phyloP scores from a whole-genome alignment of 1,140 invertebrate species.

The Teleopsis dalmanni region DNA sequence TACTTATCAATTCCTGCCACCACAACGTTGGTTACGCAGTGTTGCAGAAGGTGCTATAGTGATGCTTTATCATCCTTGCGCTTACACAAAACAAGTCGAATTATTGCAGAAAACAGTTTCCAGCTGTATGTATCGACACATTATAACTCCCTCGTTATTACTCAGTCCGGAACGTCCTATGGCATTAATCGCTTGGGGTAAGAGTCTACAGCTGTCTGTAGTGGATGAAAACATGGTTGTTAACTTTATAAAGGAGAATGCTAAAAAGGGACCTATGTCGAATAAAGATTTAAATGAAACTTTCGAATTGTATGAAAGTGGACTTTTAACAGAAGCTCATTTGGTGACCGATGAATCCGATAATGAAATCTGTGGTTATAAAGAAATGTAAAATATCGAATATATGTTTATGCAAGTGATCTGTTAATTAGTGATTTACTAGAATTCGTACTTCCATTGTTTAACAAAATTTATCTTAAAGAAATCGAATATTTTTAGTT shows the following conservation, averaged over 20 bases:
- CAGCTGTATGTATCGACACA: constrained; percentile 66
- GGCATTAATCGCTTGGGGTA: constrained; percentile 71
- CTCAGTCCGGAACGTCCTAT: constrained; percentile 60
- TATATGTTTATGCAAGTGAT: no score
- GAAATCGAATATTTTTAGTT: no score
- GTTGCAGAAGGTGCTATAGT: constrained; percentile 80
- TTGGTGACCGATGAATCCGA: constrained; percentile 49
- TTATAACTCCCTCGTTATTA: constrained; percentile 68
- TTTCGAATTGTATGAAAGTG: constrained; percentile 52
- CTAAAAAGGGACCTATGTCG: constrained; percentile 52
- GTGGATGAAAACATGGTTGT: constrained; percentile 52
- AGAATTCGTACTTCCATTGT: no score
- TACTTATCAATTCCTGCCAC: constrained; percentile 72
- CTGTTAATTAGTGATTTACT: no score
- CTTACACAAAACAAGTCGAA: constrained; percentile 58
- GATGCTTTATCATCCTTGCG: constrained; percentile 84
- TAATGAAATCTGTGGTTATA: constrained; percentile 47
- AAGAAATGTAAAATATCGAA: constrained; percentile 12
- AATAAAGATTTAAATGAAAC: constrained; percentile 18
- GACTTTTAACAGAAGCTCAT: constrained; percentile 49
- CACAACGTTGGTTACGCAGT: constrained; percentile 77
- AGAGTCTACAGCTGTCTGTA: constrained; percentile 62
- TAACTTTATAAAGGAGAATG: constrained; percentile 60
- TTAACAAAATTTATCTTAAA: no score
- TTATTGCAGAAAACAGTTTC: constrained; percentile 57